phyloP scores from a whole-genome alignment of 2,888 invertebrate genomes.

The Linyphia triangularis region DNA sequence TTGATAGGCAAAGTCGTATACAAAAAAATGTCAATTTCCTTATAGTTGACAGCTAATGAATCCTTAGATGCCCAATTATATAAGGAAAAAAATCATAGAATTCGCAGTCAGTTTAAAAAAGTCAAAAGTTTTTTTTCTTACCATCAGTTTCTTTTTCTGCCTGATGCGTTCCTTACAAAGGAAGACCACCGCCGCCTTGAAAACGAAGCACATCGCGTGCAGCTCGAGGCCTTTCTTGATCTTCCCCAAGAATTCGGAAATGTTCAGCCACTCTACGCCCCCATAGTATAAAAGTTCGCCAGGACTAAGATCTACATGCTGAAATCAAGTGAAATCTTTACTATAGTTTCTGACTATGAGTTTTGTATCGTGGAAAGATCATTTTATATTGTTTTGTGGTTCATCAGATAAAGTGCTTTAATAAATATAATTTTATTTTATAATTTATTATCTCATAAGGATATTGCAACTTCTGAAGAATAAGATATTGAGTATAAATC shows the following conservation, averaged over 20 bases:
- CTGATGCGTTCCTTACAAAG: constrained; percentile 96
- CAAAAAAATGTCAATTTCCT: too few relatives aligned
- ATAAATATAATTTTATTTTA: too few relatives aligned
- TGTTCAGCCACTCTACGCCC: constrained; percentile 98
- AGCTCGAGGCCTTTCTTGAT: constrained; percentile 97
- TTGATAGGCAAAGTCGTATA: too few relatives aligned
- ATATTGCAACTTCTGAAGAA: too few relatives aligned
- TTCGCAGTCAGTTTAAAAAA: neutral
- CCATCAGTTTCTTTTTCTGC: constrained; percentile 93
- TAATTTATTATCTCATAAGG: too few relatives aligned
- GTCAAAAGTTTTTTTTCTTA: neutral
- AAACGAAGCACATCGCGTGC: constrained; percentile 99
- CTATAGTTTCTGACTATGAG: too few relatives aligned
- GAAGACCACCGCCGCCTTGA: constrained; percentile 98
- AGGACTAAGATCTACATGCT: constrained; percentile 96
- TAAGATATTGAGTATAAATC: too few relatives aligned
- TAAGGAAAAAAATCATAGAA: neutral
- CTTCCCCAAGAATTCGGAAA: constrained; percentile 97
- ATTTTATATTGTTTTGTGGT: too few relatives aligned
- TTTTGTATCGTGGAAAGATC: too few relatives aligned
- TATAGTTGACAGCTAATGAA: too few relatives aligned
- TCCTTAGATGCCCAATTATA: too few relatives aligned
- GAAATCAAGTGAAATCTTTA: neutral
- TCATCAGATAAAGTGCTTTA: too few relatives aligned
- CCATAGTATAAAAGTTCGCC: constrained; percentile 98